These are phyloP conservation scores for Leptosomus discolor DNA, from an alignment of 2,113 vertebrate species.

Conservation along the genomic window DNA sequence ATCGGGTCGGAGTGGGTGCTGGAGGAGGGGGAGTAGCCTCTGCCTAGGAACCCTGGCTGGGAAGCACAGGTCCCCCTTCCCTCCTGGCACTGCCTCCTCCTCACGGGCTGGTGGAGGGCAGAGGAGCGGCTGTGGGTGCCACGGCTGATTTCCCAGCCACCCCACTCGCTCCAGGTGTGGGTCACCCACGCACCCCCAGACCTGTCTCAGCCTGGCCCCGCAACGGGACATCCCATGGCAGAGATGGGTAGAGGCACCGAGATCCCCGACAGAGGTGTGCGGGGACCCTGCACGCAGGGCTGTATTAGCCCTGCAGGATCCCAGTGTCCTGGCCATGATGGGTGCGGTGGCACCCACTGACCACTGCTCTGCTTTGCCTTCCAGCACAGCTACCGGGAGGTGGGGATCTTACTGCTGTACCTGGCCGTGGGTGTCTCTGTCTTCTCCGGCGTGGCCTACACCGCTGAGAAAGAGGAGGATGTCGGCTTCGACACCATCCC, in stretches of 20 bases:
- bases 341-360: not conserved
- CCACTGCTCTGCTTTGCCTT: constrained; percentile 47
- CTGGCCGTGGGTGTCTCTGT: constrained; percentile 92
- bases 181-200: rapidly evolving
- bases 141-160: not conserved
- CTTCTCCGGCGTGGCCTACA: constrained; percentile 94
- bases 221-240: not conserved
- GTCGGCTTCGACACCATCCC: constrained; percentile 95
- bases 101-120: not conserved
- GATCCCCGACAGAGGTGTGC: rapidly evolving
- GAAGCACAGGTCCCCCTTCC: not conserved
- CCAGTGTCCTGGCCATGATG: rapidly evolving
- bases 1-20: not conserved
- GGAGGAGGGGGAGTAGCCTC: not conserved
- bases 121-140: not conserved
- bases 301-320: rapidly evolving
- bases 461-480: constrained; percentile 89
- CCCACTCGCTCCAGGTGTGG: not conserved
- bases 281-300: not conserved
- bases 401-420: constrained; percentile 93
- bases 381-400: constrained; percentile 97
- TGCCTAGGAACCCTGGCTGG: not conserved
- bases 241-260: not conserved
- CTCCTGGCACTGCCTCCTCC: not conserved
- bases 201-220: rapidly evolving